Conservation (phyloP, 1,140 invertebrate species). For the Drosophila dunni region DNA sequence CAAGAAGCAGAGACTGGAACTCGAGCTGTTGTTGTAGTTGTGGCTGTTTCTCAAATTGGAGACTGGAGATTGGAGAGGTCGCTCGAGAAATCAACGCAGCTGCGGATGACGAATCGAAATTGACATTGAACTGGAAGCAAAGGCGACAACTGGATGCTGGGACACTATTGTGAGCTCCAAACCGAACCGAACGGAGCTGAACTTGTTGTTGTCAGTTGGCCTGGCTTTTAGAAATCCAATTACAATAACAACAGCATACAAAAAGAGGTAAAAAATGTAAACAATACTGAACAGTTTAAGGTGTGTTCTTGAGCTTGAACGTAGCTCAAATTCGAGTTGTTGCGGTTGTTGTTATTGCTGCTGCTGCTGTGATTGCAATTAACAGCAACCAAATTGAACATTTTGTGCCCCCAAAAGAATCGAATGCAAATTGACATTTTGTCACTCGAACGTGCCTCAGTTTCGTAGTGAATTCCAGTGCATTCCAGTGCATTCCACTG, state of each 20-base stretch:
- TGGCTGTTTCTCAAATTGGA: neutral
- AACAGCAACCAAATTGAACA: conserved; percentile 67
- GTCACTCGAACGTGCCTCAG: conserved; percentile 75
- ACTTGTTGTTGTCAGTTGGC: conserved; percentile 59
- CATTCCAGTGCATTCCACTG: conserved; percentile 28
- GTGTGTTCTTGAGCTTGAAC: conserved; percentile 84
- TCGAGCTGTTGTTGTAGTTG: neutral
- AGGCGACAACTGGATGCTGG: conserved; percentile 43
- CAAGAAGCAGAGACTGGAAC: conserved; percentile 10
- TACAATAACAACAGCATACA: conserved; percentile 30
- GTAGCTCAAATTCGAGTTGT: conserved; percentile 32
- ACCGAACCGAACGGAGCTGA: conserved; percentile 30
- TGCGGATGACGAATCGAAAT: conserved; percentile 84
- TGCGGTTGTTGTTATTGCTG: conserved; percentile 15
- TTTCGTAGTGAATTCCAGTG: conserved; percentile 18
- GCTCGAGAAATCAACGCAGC: conserved; percentile 80
- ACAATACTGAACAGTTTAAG: conserved; percentile 71
- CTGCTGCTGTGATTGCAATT: conserved; percentile 64
- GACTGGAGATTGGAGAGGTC: conserved; percentile 54
- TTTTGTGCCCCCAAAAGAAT: conserved; percentile 53
- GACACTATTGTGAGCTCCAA: conserved; percentile 33
- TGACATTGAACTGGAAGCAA: conserved; percentile 80
- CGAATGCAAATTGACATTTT: conserved; percentile 82
- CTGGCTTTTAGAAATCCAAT: conserved; percentile 58
- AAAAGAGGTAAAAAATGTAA: conserved; percentile 16